These are phyloP conservation scores for Brachypteracias leptosomus DNA, from an alignment of 2,113 vertebrate genomes.

Conservation along the genomic window DNA sequence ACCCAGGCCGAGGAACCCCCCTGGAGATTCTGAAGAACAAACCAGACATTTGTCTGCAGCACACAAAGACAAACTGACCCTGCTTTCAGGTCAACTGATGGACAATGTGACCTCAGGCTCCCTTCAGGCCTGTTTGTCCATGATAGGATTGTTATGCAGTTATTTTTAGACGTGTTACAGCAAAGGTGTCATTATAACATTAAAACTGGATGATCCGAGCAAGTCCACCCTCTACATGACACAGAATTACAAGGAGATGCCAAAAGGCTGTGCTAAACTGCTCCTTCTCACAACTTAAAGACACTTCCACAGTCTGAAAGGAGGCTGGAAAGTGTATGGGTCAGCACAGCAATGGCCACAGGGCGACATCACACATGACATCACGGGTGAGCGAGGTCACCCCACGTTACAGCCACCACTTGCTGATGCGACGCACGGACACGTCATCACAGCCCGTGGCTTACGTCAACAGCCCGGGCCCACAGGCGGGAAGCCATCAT, in stretches of 20 bases:
- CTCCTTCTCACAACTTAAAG: neutral
- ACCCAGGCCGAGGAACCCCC: neutral
- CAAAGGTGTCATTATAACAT: neutral
- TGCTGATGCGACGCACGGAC: neutral
- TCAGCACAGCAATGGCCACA: neutral
- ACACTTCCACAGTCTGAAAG: accelerated
- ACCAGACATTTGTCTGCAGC: neutral
- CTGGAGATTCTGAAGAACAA: neutral
- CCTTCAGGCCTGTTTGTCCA: neutral
- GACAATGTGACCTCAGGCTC: neutral
- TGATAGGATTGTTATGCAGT: accelerated
- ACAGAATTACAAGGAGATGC: neutral
- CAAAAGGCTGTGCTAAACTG: neutral
- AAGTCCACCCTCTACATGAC: neutral
- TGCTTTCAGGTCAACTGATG: neutral
- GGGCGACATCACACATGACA: accelerated
- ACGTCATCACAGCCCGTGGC: neutral
- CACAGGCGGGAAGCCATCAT: accelerated
- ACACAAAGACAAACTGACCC: neutral
- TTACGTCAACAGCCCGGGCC: neutral
- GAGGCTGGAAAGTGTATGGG: neutral
- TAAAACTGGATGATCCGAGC: neutral
- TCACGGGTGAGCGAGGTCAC: too few relatives aligned
- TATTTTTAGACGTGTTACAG: neutral
- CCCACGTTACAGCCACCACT: neutral